phyloP scores from a whole-genome alignment of 2,888 invertebrate genomes.

The Meloe dianella region DNA sequence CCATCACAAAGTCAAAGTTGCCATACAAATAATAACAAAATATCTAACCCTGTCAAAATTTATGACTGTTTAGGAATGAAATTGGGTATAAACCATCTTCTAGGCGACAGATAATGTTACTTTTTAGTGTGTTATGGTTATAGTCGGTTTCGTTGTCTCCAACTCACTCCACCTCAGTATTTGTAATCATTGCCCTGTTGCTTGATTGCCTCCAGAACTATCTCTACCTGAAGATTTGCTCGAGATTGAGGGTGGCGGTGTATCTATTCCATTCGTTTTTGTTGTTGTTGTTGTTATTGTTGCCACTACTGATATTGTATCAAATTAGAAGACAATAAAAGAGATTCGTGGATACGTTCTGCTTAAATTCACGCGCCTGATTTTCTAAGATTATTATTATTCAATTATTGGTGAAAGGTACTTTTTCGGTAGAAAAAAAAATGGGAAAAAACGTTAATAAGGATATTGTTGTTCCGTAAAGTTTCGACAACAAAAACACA shows the following conservation, averaged over 20 bases:
- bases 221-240: conserved; percentile 5
- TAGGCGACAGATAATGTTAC: conserved; percentile 3
- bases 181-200: too few species aligned
- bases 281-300: not conserved
- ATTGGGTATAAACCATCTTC: conserved; percentile 10
- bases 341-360: not conserved
- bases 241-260: too few species aligned
- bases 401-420: not conserved
- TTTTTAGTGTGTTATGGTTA: not conserved
- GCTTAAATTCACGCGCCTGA: not conserved
- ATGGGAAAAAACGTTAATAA: not conserved
- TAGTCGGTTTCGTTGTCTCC: not conserved
- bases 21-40: not conserved
- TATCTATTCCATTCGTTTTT: too few species aligned
- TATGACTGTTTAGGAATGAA: conserved; percentile 10
- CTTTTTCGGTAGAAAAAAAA: not conserved
- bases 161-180: not conserved
- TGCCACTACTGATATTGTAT: not conserved
- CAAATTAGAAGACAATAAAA: not conserved
- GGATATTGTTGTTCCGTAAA: conserved; percentile 7
- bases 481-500: conserved; percentile 1
- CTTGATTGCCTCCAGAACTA: not conserved
- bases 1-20: conserved; percentile 2
- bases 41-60: not conserved
- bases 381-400: not conserved